Percentiles rank a stretch among this genome's conserved stretches.
phyloP scores from a whole-genome alignment of 2,113 vertebrate species.

The Atractosteus spatula region DNA sequence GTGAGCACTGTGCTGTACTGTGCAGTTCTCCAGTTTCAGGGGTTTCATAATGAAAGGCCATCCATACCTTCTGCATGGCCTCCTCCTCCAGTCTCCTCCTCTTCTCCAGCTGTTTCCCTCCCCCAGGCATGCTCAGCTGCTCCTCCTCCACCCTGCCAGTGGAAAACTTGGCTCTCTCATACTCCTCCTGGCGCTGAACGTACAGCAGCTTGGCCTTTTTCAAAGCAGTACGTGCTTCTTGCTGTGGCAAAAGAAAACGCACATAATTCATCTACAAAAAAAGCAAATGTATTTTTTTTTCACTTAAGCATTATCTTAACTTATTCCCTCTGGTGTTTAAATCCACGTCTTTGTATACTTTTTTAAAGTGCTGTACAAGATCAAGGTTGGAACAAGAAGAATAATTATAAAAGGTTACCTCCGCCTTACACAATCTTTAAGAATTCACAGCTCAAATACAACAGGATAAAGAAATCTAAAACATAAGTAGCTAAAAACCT shows the following conservation, averaged over 20 bases:
- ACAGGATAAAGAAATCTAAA: too few species aligned
- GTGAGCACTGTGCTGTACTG: too few species aligned
- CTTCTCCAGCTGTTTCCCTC: conserved; percentile 84
- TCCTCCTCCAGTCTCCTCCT: conserved; percentile 87
- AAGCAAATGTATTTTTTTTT: conserved; percentile 88
- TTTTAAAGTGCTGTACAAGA: too few species aligned
- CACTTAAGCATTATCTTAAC: conserved; percentile 43
- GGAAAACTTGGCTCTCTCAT: conserved; percentile 87
- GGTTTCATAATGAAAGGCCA: not conserved
- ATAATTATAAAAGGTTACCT: too few species aligned
- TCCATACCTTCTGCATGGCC: conserved; percentile 84
- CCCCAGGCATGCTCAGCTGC: conserved; percentile 59
- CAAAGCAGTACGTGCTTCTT: conserved; percentile 84
- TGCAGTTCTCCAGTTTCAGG: too few species aligned
- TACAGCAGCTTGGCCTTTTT: conserved; percentile 85
- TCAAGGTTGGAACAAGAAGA: too few species aligned
- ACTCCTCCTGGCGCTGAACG: conserved; percentile 86
- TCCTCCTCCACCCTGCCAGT: conserved; percentile 88
- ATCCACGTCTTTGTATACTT: too few species aligned
- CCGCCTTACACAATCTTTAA: too few species aligned
- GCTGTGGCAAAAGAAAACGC: conserved; percentile 57
- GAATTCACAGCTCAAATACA: too few species aligned
- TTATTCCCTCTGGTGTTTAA: too few species aligned
- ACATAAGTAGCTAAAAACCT: too few species aligned
- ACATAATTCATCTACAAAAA: not conserved